phyloP scores from a whole-genome alignment of 2,888 invertebrate genomes.

The Laothoe populi region DNA sequence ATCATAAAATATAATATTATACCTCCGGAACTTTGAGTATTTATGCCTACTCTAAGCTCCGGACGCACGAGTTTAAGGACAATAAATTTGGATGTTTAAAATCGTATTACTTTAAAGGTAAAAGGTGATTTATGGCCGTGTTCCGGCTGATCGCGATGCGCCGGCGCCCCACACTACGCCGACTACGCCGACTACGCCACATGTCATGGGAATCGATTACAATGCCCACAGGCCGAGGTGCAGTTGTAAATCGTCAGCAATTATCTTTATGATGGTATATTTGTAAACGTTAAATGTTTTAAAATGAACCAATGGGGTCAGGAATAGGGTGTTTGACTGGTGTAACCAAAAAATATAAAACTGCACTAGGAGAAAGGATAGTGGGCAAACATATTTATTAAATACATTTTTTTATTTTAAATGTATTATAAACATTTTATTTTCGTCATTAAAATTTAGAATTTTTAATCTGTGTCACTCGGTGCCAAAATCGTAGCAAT shows the following conservation, averaged over 20 bases:
- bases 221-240: slow-evolving; percentile 42
- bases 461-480: too few relatives aligned
- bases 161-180: slow-evolving; percentile 30
- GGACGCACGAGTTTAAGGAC: not conserved
- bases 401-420: too few relatives aligned
- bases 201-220: slow-evolving; percentile 70
- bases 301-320: not conserved
- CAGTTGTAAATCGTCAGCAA: slow-evolving; percentile 56
- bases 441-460: too few relatives aligned
- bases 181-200: slow-evolving; percentile 32
- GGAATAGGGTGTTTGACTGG: too few relatives aligned
- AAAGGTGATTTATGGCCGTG: slow-evolving; percentile 34
- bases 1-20: not conserved
- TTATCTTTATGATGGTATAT: slow-evolving; percentile 37
- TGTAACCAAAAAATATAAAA: too few relatives aligned
- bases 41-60: too few relatives aligned
- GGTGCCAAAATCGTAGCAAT: too few relatives aligned
- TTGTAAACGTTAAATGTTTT: not conserved
- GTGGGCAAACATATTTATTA: too few relatives aligned
- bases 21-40: too few relatives aligned
- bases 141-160: slow-evolving; percentile 43
- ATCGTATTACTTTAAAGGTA: slow-evolving; percentile 20
- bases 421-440: too few relatives aligned
- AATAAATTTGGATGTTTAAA: slow-evolving; percentile 19
- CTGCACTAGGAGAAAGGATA: too few relatives aligned